Evolutionary conservation across 2,797 vertebrate genomes (phyloP).

Genomic region (Enteromius radiatus): DNA sequence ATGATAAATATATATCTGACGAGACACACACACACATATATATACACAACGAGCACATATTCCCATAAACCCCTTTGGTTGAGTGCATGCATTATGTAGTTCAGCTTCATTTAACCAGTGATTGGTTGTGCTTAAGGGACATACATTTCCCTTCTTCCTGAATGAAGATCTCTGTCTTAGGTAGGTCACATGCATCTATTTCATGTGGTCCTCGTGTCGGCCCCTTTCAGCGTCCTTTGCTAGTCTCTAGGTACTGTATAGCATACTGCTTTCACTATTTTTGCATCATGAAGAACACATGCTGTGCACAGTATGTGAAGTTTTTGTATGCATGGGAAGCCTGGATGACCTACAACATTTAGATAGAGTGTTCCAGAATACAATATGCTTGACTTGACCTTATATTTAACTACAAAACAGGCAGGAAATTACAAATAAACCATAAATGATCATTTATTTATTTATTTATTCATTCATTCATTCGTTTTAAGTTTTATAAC

Average conservation of each 20-base stretch:
- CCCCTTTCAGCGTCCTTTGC: not conserved
- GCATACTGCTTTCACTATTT: not conserved
- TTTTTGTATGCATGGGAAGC: not conserved
- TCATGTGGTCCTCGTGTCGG: not conserved
- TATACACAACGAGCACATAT: not conserved
- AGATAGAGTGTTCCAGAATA: not conserved
- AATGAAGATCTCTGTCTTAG: constrained; percentile 34
- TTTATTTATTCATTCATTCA: not conserved
- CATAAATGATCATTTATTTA: not conserved
- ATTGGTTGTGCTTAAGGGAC: not conserved
- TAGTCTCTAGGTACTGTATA: constrained; percentile 9
- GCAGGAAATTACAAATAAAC: not conserved
- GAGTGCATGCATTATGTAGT: constrained; percentile 17
- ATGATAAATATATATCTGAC: constrained; percentile 5
- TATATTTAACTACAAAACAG: not conserved
- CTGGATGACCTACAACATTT: not conserved
- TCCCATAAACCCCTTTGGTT: not conserved
- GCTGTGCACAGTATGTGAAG: not conserved
- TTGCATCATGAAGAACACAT: constrained; percentile 12
- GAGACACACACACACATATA: constrained; percentile 1
- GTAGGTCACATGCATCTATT: constrained; percentile 9
- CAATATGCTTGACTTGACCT: not conserved
- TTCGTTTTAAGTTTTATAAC: not conserved
- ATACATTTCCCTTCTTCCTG: not conserved
- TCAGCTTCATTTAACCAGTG: constrained; percentile 26